Evolutionary conservation across 2,113 vertebrate species (phyloP).

Genomic region (Channa argus): DNA sequence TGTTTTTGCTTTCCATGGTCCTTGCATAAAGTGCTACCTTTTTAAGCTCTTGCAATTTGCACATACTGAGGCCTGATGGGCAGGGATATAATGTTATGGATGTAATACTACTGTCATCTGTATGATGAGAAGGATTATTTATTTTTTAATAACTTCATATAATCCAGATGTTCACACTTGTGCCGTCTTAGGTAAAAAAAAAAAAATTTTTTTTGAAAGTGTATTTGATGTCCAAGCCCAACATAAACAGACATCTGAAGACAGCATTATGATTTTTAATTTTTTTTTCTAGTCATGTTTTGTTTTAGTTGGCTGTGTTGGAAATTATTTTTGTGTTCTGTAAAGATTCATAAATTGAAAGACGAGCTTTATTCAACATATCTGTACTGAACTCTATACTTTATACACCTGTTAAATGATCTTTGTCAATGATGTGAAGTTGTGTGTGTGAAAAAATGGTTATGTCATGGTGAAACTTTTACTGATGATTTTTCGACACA

Average conservation of each 20-base stretch:
- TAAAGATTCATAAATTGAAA: constrained; percentile 54
- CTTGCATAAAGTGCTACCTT: constrained; percentile 71
- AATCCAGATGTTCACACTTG: constrained; percentile 34
- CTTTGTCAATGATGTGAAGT: constrained; percentile 72
- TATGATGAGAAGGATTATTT: constrained; percentile 81
- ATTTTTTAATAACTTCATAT: constrained; percentile 77
- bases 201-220: constrained; percentile 43
- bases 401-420: constrained; percentile 62
- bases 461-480: constrained; percentile 66
- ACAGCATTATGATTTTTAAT: constrained; percentile 4
- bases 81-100: constrained; percentile 42
- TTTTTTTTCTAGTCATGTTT: constrained; percentile 28
- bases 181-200: constrained; percentile 40
- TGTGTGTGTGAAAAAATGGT: constrained; percentile 55
- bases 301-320: constrained; percentile 32
- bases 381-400: constrained; percentile 56
- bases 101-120: constrained; percentile 80
- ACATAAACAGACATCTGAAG: constrained; percentile 42
- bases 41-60: constrained; percentile 77
- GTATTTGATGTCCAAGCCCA: constrained; percentile 42
- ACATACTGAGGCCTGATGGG: constrained; percentile 66
- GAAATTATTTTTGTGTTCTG: constrained; percentile 33
- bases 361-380: constrained; percentile 62
- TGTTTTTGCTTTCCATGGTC: constrained; percentile 48
- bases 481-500: constrained; percentile 45